phyloP scores from a whole-genome alignment of 2,113 vertebrate genomes.

The Sardina pilchardus region DNA sequence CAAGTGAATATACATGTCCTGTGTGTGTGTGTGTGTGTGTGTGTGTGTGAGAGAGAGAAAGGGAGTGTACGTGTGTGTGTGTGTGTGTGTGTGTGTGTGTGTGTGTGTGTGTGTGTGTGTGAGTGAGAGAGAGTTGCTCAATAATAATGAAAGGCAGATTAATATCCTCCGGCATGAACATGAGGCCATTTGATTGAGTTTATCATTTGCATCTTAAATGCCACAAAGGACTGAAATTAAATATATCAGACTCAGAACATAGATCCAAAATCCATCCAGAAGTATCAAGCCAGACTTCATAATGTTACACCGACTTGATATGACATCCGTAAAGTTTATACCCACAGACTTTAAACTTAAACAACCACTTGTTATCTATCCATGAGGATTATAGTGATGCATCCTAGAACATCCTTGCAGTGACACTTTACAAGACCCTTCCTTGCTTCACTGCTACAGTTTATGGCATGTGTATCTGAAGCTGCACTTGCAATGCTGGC shows the following conservation, averaged over 20 bases:
- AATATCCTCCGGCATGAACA: background rate
- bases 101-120: background rate
- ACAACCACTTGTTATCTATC: background rate
- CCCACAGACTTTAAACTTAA: background rate
- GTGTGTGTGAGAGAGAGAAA: background rate
- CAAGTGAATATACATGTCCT: background rate
- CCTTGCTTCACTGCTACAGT: background rate
- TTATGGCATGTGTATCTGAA: background rate
- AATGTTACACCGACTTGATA: background rate
- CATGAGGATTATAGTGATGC: background rate
- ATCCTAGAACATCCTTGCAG: background rate
- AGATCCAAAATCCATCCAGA: background rate
- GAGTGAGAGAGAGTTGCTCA: background rate
- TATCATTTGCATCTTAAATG: slow-evolving; percentile 18
- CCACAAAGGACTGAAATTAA: background rate
- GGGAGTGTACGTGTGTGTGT: too few relatives aligned
- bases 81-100: too few relatives aligned
- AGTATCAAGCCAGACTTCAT: background rate
- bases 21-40: background rate
- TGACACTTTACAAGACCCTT: too few relatives aligned
- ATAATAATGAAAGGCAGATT: background rate
- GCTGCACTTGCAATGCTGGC: background rate
- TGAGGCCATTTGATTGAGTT: background rate
- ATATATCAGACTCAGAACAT: background rate
- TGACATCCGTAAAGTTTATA: background rate